A percentile compares a stretch with the other conserved stretches of the same genome.
Evolutionary conservation across 2,888 invertebrate species (phyloP).

Genomic region (Drosophila kuntzei): DNA sequence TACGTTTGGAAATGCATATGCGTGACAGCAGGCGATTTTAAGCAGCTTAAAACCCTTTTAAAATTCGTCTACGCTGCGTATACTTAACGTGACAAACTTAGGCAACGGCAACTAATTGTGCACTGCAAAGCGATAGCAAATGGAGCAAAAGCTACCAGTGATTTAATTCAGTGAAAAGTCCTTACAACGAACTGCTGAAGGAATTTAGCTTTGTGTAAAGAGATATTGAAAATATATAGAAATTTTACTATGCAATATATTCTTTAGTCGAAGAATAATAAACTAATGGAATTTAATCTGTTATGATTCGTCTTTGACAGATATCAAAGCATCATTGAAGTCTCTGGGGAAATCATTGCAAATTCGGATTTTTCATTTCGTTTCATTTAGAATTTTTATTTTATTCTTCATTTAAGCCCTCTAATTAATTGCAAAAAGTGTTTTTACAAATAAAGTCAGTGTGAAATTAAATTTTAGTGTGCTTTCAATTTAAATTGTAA

Average conservation of each 20-base stretch:
- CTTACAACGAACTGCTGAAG: background rate
- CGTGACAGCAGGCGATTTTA: constrained; percentile 19
- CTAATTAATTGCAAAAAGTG: background rate
- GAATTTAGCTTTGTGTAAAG: background rate
- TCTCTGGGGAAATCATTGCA: background rate
- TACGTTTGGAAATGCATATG: constrained; percentile 29
- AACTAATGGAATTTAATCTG: background rate
- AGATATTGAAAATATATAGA: background rate
- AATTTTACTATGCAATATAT: background rate
- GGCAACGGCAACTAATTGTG: constrained; percentile 17
- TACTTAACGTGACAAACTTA: constrained; percentile 26
- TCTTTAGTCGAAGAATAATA: background rate
- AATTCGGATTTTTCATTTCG: background rate
- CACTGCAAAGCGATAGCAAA: constrained; percentile 3
- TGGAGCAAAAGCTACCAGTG: background rate
- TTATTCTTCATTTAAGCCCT: background rate
- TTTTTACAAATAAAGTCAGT: background rate
- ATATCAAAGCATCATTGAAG: background rate
- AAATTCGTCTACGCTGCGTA: constrained; percentile 30
- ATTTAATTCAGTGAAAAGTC: background rate
- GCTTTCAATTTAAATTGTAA: background rate
- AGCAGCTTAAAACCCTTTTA: constrained; percentile 23
- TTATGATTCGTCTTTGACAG: background rate
- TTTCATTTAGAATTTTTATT: background rate
- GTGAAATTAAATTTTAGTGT: background rate